A percentile compares a stretch with the other conserved stretches of the same genome.
Conservation (phyloP, 2,113 vertebrate genomes). For the Cheirogaleus medius region DNA sequence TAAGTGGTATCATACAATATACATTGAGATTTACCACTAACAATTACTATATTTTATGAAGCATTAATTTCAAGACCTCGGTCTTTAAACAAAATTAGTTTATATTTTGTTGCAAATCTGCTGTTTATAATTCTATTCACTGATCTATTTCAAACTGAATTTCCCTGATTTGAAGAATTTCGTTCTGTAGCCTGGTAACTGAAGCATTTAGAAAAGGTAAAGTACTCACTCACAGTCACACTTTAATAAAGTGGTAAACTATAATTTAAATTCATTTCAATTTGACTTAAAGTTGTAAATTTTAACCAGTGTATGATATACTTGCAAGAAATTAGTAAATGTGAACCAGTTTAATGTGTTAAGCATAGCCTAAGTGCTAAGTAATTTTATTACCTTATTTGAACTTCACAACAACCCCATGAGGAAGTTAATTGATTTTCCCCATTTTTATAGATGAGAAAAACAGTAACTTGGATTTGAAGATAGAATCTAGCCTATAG, state of each 20-base stretch:
- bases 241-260: conserved; percentile 28
- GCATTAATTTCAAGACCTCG: background rate
- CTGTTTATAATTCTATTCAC: conserved; percentile 4
- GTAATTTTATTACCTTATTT: conserved; percentile 40
- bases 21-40: background rate
- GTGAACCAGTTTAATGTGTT: background rate
- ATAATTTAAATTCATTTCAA: conserved; percentile 3
- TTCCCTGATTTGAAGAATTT: background rate
- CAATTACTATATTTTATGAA: background rate
- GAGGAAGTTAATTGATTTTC: conserved; percentile 5
- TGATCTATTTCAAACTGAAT: background rate
- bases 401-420: conserved; percentile 12
- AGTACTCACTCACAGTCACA: background rate
- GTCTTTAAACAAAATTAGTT: conserved; percentile 31
- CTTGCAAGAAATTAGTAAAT: conserved; percentile 13
- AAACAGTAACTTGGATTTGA: background rate
- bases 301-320: background rate
- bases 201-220: background rate
- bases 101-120: background rate
- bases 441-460: conserved; percentile 23
- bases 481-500: background rate
- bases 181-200: background rate
- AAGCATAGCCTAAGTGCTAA: background rate
- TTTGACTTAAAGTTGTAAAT: conserved; percentile 42
- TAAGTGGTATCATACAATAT: background rate